These are phyloP conservation scores for Amphimallon solstitiale DNA, from an alignment of 2,888 invertebrate genomes.

Conservation along the genomic window DNA sequence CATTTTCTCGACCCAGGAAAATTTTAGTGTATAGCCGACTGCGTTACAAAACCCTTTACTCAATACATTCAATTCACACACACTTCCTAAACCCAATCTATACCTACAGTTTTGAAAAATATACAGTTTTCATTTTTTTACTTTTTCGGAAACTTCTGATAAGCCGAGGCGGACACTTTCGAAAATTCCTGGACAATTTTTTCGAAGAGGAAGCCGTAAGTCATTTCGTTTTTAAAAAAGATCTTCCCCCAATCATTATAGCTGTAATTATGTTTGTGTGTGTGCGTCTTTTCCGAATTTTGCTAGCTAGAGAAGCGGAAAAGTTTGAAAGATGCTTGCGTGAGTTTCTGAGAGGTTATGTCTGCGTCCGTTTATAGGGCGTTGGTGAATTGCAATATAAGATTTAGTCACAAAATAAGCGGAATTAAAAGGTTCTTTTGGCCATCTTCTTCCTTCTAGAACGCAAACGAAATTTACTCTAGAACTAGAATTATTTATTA, in stretches of 20 bases:
- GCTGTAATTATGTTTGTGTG: no score
- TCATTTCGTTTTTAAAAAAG: no score
- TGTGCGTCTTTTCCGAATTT: no score
- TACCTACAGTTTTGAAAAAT: slow-evolving; percentile 62
- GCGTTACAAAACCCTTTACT: slow-evolving; percentile 60
- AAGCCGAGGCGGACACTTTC: background rate
- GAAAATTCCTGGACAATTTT: background rate
- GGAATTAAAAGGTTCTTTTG: no score
- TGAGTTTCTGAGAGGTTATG: background rate
- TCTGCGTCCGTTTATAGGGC: background rate
- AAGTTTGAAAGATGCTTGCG: slow-evolving; percentile 55
- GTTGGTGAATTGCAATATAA: background rate
- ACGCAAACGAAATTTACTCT: no score
- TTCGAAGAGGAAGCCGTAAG: background rate
- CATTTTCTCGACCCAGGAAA: slow-evolving; percentile 57
- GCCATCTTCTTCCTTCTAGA: no score
- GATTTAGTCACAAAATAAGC: background rate
- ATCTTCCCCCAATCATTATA: no score
- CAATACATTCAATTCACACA: slow-evolving; percentile 49
- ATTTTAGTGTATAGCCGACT: slow-evolving; percentile 64
- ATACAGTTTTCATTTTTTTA: slow-evolving; percentile 33
- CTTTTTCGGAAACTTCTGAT: slow-evolving; percentile 12
- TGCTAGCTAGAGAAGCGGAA: no score
- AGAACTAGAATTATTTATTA: no score
- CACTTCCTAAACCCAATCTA: slow-evolving; percentile 62